A percentile compares a stretch with the other conserved stretches of the same genome.
Evolutionary conservation across 2,797 vertebrate species (phyloP).

Genomic region (Merluccius polli): DNA sequence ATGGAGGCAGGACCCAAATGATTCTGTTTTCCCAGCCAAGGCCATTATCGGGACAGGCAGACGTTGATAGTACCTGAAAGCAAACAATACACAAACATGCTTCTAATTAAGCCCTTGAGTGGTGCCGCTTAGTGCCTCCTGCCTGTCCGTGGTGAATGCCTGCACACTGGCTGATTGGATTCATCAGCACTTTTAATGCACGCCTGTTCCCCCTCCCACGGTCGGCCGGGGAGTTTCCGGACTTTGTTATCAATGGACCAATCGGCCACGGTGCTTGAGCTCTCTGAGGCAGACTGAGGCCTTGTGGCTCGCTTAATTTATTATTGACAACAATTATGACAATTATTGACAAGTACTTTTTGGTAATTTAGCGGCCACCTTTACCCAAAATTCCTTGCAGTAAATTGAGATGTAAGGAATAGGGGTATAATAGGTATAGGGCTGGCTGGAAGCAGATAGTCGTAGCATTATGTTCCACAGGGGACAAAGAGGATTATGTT

Average conservation of each 20-base stretch:
- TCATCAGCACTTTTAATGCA: constrained; percentile 68
- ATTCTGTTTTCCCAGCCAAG: constrained; percentile 69
- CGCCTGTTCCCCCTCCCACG: constrained; percentile 55
- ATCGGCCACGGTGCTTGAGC: constrained; percentile 31
- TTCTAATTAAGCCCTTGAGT: constrained; percentile 75
- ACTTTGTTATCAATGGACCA: constrained; percentile 49
- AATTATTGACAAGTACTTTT: neutral
- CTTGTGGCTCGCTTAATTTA: constrained; percentile 28
- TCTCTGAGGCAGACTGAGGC: constrained; percentile 32
- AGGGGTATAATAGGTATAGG: no score
- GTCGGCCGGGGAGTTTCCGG: constrained; percentile 45
- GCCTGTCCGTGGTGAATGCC: constrained; percentile 66
- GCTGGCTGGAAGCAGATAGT: no score
- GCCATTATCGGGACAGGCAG: constrained; percentile 72
- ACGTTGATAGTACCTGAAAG: constrained; percentile 71
- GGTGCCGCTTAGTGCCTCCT: constrained; percentile 58
- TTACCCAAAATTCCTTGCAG: neutral
- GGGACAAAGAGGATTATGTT: no score
- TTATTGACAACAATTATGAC: constrained; percentile 2
- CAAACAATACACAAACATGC: constrained; percentile 70
- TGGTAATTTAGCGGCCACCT: neutral
- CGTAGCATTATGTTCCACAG: no score
- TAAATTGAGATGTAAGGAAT: neutral
- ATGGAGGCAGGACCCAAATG: constrained; percentile 60
- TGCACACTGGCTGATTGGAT: constrained; percentile 70